Conservation (phyloP, 2,797 vertebrate genomes). For the Streptopelia turtur region DNA sequence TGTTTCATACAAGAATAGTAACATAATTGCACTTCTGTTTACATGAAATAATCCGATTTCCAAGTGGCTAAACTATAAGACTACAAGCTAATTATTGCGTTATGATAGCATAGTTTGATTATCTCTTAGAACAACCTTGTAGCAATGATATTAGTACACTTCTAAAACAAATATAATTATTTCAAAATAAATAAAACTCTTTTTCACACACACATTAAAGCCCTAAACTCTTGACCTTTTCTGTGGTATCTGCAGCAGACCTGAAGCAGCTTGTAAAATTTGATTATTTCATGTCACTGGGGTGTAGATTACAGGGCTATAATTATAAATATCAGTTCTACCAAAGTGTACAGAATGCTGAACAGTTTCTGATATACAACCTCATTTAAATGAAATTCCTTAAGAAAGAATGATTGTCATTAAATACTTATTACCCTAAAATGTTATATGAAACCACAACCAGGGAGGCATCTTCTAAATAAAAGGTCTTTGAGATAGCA, state of each 20-base stretch:
- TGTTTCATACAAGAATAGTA: background rate
- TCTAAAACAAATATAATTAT: background rate
- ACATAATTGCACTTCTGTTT: background rate
- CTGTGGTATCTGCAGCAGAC: background rate
- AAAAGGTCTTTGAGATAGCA: background rate
- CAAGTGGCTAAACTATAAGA: background rate
- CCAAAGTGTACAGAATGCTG: background rate
- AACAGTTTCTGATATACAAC: background rate
- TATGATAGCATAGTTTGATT: background rate
- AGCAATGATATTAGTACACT: background rate
- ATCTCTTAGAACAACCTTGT: background rate
- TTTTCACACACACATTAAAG: background rate
- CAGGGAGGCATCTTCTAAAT: background rate
- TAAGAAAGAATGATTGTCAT: background rate
- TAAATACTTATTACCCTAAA: background rate
- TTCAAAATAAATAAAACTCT: background rate
- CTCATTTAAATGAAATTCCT: background rate
- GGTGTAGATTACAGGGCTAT: background rate
- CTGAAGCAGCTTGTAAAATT: background rate
- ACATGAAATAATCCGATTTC: background rate
- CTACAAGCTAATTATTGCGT: background rate
- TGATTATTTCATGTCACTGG: background rate
- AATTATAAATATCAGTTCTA: background rate
- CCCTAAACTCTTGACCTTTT: background rate
- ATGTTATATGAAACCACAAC: background rate